Evolutionary conservation across 2,888 invertebrate genomes (phyloP).

Genomic region (Erebia epiphron): DNA sequence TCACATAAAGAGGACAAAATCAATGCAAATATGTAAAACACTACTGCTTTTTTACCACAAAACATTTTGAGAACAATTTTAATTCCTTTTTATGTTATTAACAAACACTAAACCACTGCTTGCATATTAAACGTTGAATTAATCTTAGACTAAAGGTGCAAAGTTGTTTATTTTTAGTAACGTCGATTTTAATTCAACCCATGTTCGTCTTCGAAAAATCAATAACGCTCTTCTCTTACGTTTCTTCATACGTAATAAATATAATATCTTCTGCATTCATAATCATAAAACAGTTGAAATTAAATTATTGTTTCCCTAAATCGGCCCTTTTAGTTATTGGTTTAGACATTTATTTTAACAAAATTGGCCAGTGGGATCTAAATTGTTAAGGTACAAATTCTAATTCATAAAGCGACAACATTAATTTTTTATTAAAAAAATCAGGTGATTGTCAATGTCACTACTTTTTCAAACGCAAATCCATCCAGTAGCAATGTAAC

Average conservation of each 20-base stretch:
- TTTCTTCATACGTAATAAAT: slow-evolving; percentile 41
- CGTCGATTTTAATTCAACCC: slow-evolving; percentile 40
- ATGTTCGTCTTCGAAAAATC: slow-evolving; percentile 51
- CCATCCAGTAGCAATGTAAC: slow-evolving; percentile 60
- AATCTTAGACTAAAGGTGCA: slow-evolving; percentile 38
- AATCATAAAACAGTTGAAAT: background rate
- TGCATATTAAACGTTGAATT: slow-evolving; percentile 42
- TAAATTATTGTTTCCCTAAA: too few species aligned
- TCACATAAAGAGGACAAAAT: slow-evolving; percentile 45
- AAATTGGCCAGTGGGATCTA: background rate
- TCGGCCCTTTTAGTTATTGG: background rate
- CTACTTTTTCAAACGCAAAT: slow-evolving; percentile 64
- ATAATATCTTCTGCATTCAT: background rate
- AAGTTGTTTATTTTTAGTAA: slow-evolving; percentile 46
- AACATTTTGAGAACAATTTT: background rate
- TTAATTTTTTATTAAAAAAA: slow-evolving; percentile 43
- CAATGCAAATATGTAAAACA: slow-evolving; percentile 48
- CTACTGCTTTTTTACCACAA: slow-evolving; percentile 39
- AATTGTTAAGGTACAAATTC: slow-evolving; percentile 31
- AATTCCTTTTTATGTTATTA: slow-evolving; percentile 20
- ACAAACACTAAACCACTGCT: slow-evolving; percentile 1
- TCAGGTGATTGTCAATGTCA: slow-evolving; percentile 47
- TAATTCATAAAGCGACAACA: slow-evolving; percentile 29
- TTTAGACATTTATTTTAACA: background rate
- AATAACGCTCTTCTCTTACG: slow-evolving; percentile 38